Evolutionary conservation across 2,797 vertebrate genomes (phyloP).

Genomic region (Pseudochirops cupreus): DNA sequence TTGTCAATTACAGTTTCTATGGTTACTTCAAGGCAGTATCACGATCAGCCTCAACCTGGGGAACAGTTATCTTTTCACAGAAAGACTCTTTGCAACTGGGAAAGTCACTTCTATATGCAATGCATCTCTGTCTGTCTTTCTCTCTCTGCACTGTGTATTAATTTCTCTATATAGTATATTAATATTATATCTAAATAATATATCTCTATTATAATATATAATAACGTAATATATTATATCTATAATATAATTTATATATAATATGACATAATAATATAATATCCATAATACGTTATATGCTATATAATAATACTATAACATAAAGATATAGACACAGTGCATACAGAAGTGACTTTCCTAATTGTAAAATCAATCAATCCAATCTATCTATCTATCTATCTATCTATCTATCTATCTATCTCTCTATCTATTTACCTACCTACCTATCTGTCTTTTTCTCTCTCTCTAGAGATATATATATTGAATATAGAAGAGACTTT

Average conservation of each 20-base stretch:
- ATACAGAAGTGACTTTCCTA: slow-evolving; percentile 83
- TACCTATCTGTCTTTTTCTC: slow-evolving; percentile 80
- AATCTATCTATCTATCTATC: no score
- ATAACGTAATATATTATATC: background rate
- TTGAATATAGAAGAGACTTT: background rate
- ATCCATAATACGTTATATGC: background rate
- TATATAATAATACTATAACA: background rate
- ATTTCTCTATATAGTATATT: background rate
- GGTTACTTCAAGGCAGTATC: slow-evolving; percentile 81
- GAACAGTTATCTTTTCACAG: slow-evolving; percentile 85
- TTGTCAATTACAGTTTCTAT: slow-evolving; percentile 85
- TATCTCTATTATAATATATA: background rate
- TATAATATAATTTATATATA: background rate
- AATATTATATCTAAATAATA: background rate
- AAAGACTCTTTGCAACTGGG: slow-evolving; percentile 85
- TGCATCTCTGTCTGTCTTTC: background rate
- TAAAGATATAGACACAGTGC: background rate
- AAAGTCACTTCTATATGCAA: slow-evolving; percentile 80
- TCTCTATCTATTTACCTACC: no score
- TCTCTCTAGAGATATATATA: background rate
- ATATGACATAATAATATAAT: background rate
- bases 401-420: no score
- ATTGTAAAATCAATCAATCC: slow-evolving; percentile 78
- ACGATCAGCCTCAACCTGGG: slow-evolving; percentile 82
- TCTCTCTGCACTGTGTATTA: background rate